Conservation (phyloP, 1,140 invertebrate species). For the Diuraphis noxia region DNA sequence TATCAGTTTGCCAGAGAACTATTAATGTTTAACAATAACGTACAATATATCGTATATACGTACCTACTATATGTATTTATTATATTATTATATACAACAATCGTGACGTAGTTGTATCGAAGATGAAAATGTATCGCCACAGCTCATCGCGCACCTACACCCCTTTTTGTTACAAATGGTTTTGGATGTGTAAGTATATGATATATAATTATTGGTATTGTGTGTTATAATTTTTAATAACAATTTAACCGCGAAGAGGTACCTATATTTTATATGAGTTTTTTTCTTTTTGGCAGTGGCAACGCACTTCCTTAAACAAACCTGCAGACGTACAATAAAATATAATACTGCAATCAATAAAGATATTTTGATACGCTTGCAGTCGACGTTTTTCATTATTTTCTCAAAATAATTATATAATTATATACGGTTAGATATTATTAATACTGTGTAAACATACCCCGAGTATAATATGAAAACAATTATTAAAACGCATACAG, state of each 20-base stretch:
- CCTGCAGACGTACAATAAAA: not conserved
- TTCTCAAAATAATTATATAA: not conserved
- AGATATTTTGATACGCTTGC: too few relatives aligned
- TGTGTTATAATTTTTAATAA: not conserved
- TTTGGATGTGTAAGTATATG: not conserved
- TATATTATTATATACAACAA: too few relatives aligned
- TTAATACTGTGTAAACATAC: not conserved
- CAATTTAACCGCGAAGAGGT: not conserved
- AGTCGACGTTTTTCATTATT: not conserved
- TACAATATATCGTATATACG: not conserved
- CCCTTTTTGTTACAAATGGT: not conserved
- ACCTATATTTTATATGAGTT: not conserved
- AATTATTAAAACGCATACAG: not conserved
- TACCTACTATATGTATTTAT: not conserved
- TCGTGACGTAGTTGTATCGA: not conserved
- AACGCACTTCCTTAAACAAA: not conserved
- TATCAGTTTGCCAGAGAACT: too few relatives aligned
- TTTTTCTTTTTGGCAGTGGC: not conserved
- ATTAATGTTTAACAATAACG: not conserved
- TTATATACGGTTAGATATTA: not conserved
- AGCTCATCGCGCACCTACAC: not conserved
- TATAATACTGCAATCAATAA: too few relatives aligned
- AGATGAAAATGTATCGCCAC: not conserved
- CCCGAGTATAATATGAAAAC: not conserved
- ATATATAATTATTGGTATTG: not conserved